Percentiles rank a stretch among this genome's conserved stretches.
phyloP scores from a whole-genome alignment of 2,113 vertebrate species.

The Empidonax alnorum region DNA sequence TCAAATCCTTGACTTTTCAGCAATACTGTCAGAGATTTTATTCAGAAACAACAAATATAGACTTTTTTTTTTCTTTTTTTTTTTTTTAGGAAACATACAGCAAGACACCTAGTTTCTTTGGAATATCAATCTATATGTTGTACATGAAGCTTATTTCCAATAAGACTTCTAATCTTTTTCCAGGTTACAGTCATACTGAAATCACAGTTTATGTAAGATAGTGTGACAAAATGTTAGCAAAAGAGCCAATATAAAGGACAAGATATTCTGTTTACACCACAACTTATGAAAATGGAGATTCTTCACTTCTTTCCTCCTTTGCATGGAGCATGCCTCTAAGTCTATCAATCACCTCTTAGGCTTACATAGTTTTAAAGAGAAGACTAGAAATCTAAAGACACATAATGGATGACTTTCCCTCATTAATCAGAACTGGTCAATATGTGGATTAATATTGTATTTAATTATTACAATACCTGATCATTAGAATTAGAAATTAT shows the following conservation, averaged over 20 bases:
- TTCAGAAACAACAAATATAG: neutral
- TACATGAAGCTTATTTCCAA: neutral
- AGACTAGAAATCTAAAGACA: neutral
- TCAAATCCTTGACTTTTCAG: neutral
- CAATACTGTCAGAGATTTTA: neutral
- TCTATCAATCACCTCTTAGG: neutral
- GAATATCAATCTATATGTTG: neutral
- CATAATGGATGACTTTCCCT: neutral
- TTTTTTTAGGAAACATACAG: neutral
- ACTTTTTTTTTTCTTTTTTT: neutral
- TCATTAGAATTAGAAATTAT: neutral
- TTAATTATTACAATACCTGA: neutral
- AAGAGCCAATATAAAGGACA: neutral
- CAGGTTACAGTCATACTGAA: neutral
- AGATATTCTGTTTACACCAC: neutral
- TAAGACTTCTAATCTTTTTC: neutral
- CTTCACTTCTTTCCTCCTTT: neutral
- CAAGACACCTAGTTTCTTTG: neutral
- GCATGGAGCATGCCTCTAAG: neutral
- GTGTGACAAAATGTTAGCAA: neutral
- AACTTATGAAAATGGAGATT: neutral
- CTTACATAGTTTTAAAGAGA: neutral
- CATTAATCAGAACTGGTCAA: neutral
- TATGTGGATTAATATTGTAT: neutral
- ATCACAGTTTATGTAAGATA: neutral